Evolutionary conservation across 1,140 invertebrate species (phyloP).

Genomic region (Branchinecta lindahli): DNA sequence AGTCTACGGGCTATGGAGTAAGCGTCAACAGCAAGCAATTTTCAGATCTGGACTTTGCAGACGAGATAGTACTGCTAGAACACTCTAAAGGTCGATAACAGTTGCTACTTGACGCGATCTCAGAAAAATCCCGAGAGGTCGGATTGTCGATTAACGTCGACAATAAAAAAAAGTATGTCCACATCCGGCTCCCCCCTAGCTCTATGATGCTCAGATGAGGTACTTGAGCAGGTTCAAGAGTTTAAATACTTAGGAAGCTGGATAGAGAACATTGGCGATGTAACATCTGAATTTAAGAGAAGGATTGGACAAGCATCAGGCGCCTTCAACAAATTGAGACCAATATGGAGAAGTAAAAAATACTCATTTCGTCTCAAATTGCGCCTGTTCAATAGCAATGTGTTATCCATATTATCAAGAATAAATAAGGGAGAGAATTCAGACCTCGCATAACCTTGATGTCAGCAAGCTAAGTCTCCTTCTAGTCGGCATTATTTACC

Average conservation of each 20-base stretch:
- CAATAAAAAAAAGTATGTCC: slow-evolving; percentile 2
- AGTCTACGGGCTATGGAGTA: slow-evolving; percentile 4
- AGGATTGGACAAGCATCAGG: no score
- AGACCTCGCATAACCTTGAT: no score
- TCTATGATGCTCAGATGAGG: not conserved
- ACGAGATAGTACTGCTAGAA: slow-evolving; percentile 4
- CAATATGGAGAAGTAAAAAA: no score
- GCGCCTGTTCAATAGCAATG: no score
- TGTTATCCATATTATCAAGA: no score
- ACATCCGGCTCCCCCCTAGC: slow-evolving; percentile 7
- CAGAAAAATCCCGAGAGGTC: slow-evolving; percentile 4
- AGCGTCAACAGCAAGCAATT: slow-evolving; percentile 8
- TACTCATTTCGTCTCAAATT: no score
- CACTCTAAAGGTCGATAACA: not conserved
- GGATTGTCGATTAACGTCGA: slow-evolving; percentile 4
- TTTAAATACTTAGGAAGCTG: slow-evolving; percentile 8
- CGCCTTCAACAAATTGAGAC: no score
- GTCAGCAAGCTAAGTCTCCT: no score
- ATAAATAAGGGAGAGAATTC: no score
- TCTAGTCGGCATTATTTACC: no score
- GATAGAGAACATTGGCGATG: not conserved
- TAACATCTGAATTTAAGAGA: no score
- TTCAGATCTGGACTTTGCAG: slow-evolving; percentile 1
- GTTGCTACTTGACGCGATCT: not conserved
- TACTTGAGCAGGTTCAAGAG: not conserved